Evolutionary conservation across 2,797 vertebrate genomes (phyloP).

Genomic region (Myotis findleyi): DNA sequence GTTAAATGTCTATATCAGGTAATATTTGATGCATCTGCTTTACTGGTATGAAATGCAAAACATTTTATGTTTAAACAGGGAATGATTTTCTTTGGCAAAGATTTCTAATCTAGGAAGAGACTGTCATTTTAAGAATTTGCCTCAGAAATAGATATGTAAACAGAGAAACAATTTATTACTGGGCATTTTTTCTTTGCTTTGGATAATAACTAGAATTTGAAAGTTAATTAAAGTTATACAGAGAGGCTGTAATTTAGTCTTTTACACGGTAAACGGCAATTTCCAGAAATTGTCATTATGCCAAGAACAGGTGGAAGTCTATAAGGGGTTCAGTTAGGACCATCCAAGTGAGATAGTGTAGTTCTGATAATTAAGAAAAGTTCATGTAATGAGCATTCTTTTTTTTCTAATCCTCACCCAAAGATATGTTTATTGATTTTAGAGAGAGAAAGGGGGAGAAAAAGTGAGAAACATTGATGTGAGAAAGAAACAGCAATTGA

Average conservation of each 20-base stretch:
- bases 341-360: neutral
- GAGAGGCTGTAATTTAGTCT: neutral
- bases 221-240: neutral
- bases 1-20: neutral
- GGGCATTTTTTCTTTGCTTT: neutral
- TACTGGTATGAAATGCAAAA: slow-evolving; percentile 10
- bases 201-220: neutral
- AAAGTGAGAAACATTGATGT: neutral
- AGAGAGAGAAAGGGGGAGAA: neutral
- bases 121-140: neutral
- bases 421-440: neutral
- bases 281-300: neutral
- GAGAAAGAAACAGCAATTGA: neutral
- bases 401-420: neutral
- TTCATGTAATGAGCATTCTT: neutral
- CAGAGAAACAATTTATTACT: neutral
- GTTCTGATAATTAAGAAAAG: neutral
- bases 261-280: neutral
- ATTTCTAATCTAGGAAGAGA: neutral
- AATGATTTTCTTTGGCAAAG: neutral
- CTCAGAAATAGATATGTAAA: neutral
- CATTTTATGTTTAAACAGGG: neutral
- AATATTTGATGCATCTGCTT: neutral
- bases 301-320: neutral
- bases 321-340: neutral